Percentiles rank a stretch among this genome's conserved stretches.
Evolutionary conservation across 1,140 invertebrate genomes (phyloP).

Genomic region (Cyclina sinensis): DNA sequence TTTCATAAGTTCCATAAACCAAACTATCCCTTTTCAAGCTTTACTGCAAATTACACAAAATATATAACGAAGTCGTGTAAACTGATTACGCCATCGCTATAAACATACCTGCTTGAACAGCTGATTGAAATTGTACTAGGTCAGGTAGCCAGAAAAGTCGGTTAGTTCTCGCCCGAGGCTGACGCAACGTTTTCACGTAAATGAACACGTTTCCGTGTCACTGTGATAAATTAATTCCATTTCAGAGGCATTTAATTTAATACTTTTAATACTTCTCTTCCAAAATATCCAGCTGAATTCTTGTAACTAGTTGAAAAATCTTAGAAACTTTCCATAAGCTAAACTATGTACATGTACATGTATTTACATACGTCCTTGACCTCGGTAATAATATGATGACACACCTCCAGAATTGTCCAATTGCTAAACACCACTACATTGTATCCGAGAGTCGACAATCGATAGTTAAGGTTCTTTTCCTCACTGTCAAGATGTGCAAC

Average conservation of each 20-base stretch:
- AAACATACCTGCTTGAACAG: conserved; percentile 51
- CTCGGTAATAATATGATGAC: conserved; percentile 20
- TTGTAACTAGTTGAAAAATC: neutral
- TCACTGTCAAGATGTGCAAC: conserved; percentile 2
- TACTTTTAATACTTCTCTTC: neutral
- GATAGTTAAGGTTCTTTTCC: neutral
- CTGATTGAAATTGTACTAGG: conserved; percentile 26
- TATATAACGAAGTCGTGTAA: neutral
- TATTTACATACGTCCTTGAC: conserved; percentile 59
- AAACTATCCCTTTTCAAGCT: no score
- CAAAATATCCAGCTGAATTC: neutral
- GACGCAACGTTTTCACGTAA: conserved; percentile 28
- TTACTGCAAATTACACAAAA: neutral
- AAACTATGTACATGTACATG: conserved; percentile 10
- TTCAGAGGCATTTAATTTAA: neutral
- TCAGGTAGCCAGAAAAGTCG: conserved; percentile 48
- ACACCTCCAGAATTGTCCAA: conserved; percentile 67
- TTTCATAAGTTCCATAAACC: no score
- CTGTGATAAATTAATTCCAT: neutral
- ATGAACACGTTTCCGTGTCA: neutral
- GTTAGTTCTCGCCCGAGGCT: conserved; percentile 52
- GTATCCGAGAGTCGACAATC: neutral
- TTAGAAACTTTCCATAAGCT: conserved; percentile 29
- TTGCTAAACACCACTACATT: neutral
- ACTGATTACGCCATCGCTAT: conserved; percentile 2